These are phyloP conservation scores for Selenia dentaria DNA, from an alignment of 2,888 invertebrate genomes.

Conservation along the genomic window DNA sequence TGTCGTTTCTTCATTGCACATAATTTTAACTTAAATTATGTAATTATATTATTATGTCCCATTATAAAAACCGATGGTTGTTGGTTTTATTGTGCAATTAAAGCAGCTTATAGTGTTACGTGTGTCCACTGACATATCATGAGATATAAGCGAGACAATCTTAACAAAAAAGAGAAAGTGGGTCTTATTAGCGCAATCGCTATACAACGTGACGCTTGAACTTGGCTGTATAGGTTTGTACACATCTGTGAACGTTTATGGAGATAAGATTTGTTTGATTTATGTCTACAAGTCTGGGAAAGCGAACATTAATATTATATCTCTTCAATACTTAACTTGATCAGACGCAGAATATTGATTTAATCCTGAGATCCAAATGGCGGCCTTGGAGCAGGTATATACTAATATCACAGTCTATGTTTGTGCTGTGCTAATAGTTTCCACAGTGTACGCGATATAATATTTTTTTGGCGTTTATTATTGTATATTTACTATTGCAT, in stretches of 20 bases:
- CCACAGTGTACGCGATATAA: too few relatives aligned
- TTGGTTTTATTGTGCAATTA: constrained; percentile 11
- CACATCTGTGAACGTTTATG: not conserved
- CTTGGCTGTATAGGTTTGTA: constrained; percentile 6
- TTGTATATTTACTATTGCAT: too few relatives aligned
- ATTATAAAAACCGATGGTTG: not conserved
- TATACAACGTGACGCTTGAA: constrained; percentile 16
- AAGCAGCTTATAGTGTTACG: constrained; percentile 10
- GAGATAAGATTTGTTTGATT: too few relatives aligned
- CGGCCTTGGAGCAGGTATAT: too few relatives aligned
- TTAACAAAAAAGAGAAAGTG: constrained; percentile 45
- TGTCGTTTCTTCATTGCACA: not conserved
- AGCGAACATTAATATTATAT: too few relatives aligned
- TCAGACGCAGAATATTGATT: too few relatives aligned
- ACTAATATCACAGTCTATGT: too few relatives aligned
- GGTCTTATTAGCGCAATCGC: constrained; percentile 45
- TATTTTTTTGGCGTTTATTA: too few relatives aligned
- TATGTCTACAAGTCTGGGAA: too few relatives aligned
- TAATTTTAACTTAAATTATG: not conserved
- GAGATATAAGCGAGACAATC: constrained; percentile 19
- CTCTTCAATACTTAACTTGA: too few relatives aligned
- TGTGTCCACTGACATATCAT: constrained; percentile 18
- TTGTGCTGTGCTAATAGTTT: too few relatives aligned
- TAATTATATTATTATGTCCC: not conserved
- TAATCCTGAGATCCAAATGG: too few relatives aligned